Percentiles rank a stretch among this genome's conserved stretches.
Evolutionary conservation across 1,140 invertebrate species (phyloP).

Genomic region (Charaxes varanes): DNA sequence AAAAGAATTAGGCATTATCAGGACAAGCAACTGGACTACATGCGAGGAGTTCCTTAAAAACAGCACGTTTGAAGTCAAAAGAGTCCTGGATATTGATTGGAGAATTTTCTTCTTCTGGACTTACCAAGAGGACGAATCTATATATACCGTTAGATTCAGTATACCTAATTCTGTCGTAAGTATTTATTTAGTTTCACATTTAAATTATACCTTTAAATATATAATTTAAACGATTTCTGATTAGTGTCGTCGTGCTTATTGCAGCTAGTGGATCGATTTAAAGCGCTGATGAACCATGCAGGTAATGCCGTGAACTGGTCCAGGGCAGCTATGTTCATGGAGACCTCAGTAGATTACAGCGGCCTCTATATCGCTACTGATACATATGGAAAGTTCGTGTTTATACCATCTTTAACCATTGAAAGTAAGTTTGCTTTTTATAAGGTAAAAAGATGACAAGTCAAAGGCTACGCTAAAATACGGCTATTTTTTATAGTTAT

Average conservation of each 20-base stretch:
- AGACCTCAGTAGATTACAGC: conserved; percentile 37
- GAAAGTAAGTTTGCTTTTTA: too few relatives aligned
- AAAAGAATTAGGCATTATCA: too few relatives aligned
- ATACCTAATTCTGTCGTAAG: conserved; percentile 24
- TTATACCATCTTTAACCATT: conserved; percentile 34
- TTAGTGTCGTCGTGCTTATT: conserved; percentile 6
- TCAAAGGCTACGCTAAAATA: too few relatives aligned
- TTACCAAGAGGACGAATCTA: conserved; percentile 14
- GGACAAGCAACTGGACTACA: conserved; percentile 33
- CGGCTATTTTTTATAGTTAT: too few relatives aligned
- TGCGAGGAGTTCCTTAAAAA: conserved; percentile 40
- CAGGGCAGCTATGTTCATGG: conserved; percentile 36
- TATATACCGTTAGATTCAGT: conserved; percentile 34
- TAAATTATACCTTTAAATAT: too few relatives aligned
- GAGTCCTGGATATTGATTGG: conserved; percentile 40
- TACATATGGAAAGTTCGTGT: conserved; percentile 25
- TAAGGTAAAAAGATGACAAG: too few relatives aligned
- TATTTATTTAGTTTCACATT: too few relatives aligned
- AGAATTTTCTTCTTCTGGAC: conserved; percentile 47
- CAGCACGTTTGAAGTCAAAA: conserved; percentile 24
- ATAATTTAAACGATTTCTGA: not conserved
- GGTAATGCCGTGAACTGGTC: conserved; percentile 31
- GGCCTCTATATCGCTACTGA: conserved; percentile 32
- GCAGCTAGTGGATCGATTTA: conserved; percentile 38
- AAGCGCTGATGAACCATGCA: conserved; percentile 22